A percentile compares a stretch with the other conserved stretches of the same genome.
Evolutionary conservation across 2,113 vertebrate species (phyloP).

Genomic region (Ascaphus truei): DNA sequence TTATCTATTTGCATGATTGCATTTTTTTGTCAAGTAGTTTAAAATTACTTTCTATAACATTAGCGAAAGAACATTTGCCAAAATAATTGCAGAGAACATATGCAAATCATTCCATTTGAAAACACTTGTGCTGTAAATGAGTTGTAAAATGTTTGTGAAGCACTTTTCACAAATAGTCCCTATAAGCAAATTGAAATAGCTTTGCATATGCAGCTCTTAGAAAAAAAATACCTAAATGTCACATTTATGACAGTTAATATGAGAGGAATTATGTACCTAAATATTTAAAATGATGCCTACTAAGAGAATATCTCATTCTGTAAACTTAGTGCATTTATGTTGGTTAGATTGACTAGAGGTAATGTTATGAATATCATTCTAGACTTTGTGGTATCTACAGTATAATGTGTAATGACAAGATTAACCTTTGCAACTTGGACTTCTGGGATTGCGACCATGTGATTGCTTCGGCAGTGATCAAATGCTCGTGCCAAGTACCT

Average conservation of each 20-base stretch:
- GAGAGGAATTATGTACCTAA: not conserved
- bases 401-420: too few relatives aligned
- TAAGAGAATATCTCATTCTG: too few relatives aligned
- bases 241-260: not conserved
- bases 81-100: slow-evolving; percentile 37
- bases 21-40: slow-evolving; percentile 37
- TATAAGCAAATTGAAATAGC: slow-evolving; percentile 4
- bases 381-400: too few relatives aligned
- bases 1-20: slow-evolving; percentile 39
- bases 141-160: slow-evolving; percentile 35
- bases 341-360: too few relatives aligned
- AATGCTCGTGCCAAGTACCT: too few relatives aligned
- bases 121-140: slow-evolving; percentile 36
- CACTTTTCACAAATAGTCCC: slow-evolving; percentile 33
- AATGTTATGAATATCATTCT: too few relatives aligned
- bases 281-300: too few relatives aligned
- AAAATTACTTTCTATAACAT: slow-evolving; percentile 37
- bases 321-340: too few relatives aligned
- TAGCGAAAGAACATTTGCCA: slow-evolving; percentile 29
- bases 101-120: slow-evolving; percentile 34
- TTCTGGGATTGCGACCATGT: too few relatives aligned
- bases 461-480: too few relatives aligned
- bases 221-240: not conserved
- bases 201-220: not conserved
- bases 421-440: too few relatives aligned